phyloP scores from a whole-genome alignment of 2,888 invertebrate genomes.

The Himalopsyche japonica region DNA sequence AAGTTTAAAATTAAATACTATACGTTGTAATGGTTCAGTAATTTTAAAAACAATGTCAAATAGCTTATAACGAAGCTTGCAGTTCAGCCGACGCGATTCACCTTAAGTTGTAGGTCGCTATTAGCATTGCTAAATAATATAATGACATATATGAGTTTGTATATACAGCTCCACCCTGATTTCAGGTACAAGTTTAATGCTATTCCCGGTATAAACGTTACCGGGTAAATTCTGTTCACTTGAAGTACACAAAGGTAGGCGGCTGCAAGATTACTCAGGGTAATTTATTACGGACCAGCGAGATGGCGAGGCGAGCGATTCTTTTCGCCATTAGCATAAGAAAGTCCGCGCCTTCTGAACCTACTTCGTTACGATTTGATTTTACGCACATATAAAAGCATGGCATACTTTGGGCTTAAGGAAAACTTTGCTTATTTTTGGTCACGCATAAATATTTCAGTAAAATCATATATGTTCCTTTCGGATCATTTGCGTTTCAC shows the following conservation, averaged over 20 bases:
- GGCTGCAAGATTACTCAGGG: slow-evolving; percentile 22
- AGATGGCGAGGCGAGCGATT: slow-evolving; percentile 14
- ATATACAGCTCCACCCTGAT: background rate
- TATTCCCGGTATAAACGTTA: background rate
- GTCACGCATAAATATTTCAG: background rate
- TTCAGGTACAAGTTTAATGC: background rate
- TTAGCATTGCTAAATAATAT: background rate
- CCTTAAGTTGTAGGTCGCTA: background rate
- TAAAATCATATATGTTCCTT: too few relatives aligned
- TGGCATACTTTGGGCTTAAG: background rate
- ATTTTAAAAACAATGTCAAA: too few relatives aligned
- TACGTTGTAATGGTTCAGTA: too few relatives aligned
- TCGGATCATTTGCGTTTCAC: too few relatives aligned
- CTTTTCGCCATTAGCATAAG: slow-evolving; percentile 30
- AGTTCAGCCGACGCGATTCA: background rate
- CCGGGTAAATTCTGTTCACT: background rate
- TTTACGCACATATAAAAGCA: background rate
- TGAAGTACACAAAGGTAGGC: slow-evolving; percentile 8
- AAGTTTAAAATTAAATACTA: too few relatives aligned
- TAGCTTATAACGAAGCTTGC: background rate
- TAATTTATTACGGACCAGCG: slow-evolving; percentile 23
- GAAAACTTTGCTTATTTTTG: background rate
- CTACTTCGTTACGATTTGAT: background rate
- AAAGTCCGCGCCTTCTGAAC: slow-evolving; percentile 3
- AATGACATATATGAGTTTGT: background rate